Percentiles rank a stretch among this genome's conserved stretches.
phyloP scores from a whole-genome alignment of 2,113 vertebrate species.

The Uria aalge region DNA sequence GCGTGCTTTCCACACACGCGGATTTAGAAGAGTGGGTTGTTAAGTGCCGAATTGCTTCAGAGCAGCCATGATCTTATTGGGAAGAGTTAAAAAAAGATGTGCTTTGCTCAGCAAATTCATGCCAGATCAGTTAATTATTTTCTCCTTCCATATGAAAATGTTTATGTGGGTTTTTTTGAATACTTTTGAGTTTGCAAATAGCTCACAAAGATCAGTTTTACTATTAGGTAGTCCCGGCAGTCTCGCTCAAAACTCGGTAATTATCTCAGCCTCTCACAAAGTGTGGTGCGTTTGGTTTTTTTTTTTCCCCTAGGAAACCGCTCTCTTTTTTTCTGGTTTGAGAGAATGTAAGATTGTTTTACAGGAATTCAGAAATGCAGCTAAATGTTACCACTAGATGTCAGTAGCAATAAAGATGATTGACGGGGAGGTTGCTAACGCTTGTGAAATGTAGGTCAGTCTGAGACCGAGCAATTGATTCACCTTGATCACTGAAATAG shows the following conservation, averaged over 20 bases:
- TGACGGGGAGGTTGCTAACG: background rate
- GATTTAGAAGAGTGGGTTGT: background rate
- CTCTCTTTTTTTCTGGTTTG: background rate
- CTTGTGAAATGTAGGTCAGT: background rate
- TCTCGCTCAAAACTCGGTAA: background rate
- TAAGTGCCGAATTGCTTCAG: background rate
- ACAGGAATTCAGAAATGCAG: background rate
- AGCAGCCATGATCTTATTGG: background rate
- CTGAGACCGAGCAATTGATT: background rate
- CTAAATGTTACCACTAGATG: background rate
- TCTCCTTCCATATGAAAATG: background rate
- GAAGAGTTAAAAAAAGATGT: background rate
- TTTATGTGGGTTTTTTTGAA: background rate
- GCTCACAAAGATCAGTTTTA: background rate
- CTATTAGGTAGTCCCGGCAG: background rate
- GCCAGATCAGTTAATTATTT: background rate
- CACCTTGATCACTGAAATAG: background rate
- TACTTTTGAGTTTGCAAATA: background rate
- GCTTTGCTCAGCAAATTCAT: slow-evolving; percentile 36
- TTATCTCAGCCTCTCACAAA: background rate
- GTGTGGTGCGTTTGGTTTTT: background rate
- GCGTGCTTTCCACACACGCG: background rate
- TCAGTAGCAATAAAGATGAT: background rate
- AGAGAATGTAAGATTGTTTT: background rate
- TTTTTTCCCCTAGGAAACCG: background rate